Base-by-base conservation (phyloP, 1,140 invertebrate genomes). In the Bathynomus jamesi region DNA sequence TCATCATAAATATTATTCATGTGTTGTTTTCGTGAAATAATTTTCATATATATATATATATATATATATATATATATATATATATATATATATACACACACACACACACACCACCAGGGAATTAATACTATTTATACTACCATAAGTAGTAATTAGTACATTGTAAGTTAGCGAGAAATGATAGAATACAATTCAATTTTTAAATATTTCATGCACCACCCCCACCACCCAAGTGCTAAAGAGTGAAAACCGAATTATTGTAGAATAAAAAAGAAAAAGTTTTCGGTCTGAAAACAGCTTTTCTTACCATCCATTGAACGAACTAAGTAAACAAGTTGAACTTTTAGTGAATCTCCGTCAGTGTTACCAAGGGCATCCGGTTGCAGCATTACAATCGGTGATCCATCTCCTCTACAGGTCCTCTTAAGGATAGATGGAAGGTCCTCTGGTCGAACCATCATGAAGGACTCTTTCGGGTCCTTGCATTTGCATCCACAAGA, bases 271-370 rank as follows among this genome's bases (percentile, higher is more conserved):
- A n/a, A n/a, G n/a, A n/a, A n/a, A n/a, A n/a, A n/a, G n/a, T n/a
- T n/a, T n/a, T n/a, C n/a, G n/a, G n/a, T n/a, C n/a, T n/a, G n/a
- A n/a, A n/a, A n/a, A n/a, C n/a, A n/a, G n/a, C n/a, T n/a, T n/a
- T n/a, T n/a, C 40, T 53, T 53, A 53, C 40, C 40, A 5, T 53
- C 21, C 2, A 53, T 3, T 21, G 40, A 53, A 21, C 40, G 40
- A 53, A 69, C 67, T 21, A 69, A 61, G 28, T 69, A 69, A 5
- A 69, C 67, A 31, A 69, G 67, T 61, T 69, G 67, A n/a, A 69
- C 67, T 69, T 62, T 69, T n/a, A 69, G 67, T 28, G 32, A 61
- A 8, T 69, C 67, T 0, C 67, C 67, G 30, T 69, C 67, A 11
- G 67, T 69, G 30, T 69, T 28, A 7, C 29, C 30, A 53, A 53